These are phyloP conservation scores for Tupiocoris notatus DNA, from an alignment of 2,888 invertebrate species.

Conservation along the genomic window DNA sequence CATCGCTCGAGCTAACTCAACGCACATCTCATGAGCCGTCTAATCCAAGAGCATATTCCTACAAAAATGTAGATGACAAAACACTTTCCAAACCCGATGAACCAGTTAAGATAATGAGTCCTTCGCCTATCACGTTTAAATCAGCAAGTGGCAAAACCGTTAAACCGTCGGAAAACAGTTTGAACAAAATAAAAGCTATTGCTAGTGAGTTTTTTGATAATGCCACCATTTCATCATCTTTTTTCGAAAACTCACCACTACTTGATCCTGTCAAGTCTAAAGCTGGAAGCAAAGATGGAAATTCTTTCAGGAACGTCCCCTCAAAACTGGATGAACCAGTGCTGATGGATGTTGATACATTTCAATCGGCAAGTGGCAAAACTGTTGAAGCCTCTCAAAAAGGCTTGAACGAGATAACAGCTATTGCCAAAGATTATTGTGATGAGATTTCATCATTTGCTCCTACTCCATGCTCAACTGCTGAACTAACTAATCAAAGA, in stretches of 20 bases:
- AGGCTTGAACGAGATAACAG: neutral
- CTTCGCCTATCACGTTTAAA: no score
- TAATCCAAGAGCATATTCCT: neutral
- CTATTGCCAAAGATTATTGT: no score
- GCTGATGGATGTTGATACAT: neutral
- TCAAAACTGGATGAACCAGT: no score
- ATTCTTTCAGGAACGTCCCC: no score
- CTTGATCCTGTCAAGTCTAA: neutral
- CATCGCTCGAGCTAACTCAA: neutral
- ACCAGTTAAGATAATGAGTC: neutral
- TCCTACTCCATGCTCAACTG: neutral
- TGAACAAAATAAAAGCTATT: neutral
- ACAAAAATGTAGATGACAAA: neutral
- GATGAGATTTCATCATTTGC: neutral
- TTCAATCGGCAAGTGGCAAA: neutral
- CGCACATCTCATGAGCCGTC: neutral
- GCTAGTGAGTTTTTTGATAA: neutral
- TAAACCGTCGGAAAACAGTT: neutral
- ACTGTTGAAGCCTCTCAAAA: neutral
- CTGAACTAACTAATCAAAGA: neutral
- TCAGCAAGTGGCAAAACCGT: conserved; percentile 5
- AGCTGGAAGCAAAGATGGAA: neutral
- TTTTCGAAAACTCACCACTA: neutral
- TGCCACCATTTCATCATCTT: neutral
- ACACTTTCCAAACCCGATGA: neutral